Evolutionary conservation across 2,888 invertebrate species (phyloP), one percentile per base, ranked within the genome.

Genomic region (Macrophya annulata): DNA sequence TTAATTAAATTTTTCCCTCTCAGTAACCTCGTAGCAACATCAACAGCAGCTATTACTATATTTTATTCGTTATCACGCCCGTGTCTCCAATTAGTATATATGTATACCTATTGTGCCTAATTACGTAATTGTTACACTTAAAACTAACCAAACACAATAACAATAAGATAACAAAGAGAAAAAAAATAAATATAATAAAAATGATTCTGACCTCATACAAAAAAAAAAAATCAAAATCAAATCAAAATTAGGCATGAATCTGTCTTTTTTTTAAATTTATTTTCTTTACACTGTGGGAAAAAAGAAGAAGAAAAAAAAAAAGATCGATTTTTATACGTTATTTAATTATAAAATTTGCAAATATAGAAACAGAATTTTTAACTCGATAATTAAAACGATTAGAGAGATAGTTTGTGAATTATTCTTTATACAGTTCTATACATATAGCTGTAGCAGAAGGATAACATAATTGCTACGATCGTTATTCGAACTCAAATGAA

Each of bases 1-100:
- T 62, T 62, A 62, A 62, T 62, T 62, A 62, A 62, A 62, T 62
- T 62, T 62, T 62, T 62, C 62, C 25, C 25, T 62, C 62, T 62
- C 62, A 21, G 12, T 62, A 62, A 62, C 62, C 62, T 62, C 62
- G 62, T 25, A 2, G 31, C 31, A 31, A 3, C 31, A 31, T n/a
- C n/a, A n/a, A n/a, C n/a, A n/a, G n/a, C n/a, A n/a, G n/a, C 62
- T 62, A 62, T 62, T 25, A 25, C 25, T 62, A 62, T 62, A 62
- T 62, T 25, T 62, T 62, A 62, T 62, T 25, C 62, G 62, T 62
- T 62, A 62, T 62, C 62, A 62, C 62, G 62, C 12, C 25, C 25
- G 25, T 62, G 31, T 62, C 62, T 62, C 62, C 4, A 62, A 62
- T 62, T 62, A 62, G 62, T 62, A 25, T 2, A 62, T 62, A 62